Evolutionary conservation across 1,140 invertebrate species (phyloP), one percentile per base, ranked within the genome.

Genomic region (Bombus haemorrhoidalis): DNA sequence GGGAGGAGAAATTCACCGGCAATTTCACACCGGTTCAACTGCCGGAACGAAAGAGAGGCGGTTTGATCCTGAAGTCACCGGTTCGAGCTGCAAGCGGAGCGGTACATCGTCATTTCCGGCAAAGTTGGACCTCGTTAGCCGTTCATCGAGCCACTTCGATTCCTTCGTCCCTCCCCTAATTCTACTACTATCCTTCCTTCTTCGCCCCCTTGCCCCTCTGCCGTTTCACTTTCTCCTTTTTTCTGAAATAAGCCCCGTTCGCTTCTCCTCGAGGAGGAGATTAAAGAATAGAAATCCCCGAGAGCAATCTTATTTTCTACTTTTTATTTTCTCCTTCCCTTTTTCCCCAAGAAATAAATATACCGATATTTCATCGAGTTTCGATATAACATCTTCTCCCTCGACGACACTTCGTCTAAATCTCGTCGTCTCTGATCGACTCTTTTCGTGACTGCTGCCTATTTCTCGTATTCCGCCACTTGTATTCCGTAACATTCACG

Each of bases 51-150:
- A 68, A 89, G 77, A 68, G 81, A 71, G 37, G 66, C 66, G 64
- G 77, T 80, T 83, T 71, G 85, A 87, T 90, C 34, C 43, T n/a
- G 12, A 43, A 84, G 68, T 84, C 82, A 84, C 39, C 64, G 69
- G 22, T 1, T 57, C 41, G 59, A 68, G 15, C 15, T 75, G n/a
- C n/a, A 57, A 87, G 32, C 57, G 47, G 15, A n/a, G 4, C 59
- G 64, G 81, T 84, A 79, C 85, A 73, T 69, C 69, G 78, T 89
- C 74, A 90, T 89, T 90, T 90, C 73, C 85, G 85, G 62, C 53
- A 25, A 83, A 90, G 79, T 82, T 72, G 76, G 57, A 90, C 53
- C 76, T 87, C 85, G 73, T 90, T 87, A 85, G 77, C 81, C 68
- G 72, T 89, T 83, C 62, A 81, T 89, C 77, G 81, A 84, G 39